A percentile compares a stretch with the other conserved stretches of the same genome.
Conservation (phyloP, 2,888 invertebrate genomes). For the Pyrrhosoma nymphula region DNA sequence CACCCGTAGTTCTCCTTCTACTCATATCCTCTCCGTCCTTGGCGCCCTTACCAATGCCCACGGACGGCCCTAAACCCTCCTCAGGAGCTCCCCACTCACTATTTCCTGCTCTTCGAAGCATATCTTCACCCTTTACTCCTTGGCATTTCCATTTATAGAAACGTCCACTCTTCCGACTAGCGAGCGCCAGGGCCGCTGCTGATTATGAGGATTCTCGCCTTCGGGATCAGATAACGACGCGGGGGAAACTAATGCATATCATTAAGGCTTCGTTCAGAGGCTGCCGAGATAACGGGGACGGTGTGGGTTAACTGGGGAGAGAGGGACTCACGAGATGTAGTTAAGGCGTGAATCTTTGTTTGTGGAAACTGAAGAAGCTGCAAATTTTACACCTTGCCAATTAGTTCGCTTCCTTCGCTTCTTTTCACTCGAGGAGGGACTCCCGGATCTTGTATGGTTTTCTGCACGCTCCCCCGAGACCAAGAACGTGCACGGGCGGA, state of each 20-base stretch:
- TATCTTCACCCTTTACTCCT: neutral
- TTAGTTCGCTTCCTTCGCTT: neutral
- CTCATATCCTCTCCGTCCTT: no score
- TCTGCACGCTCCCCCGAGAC: neutral
- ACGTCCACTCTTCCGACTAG: neutral
- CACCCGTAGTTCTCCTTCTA: no score
- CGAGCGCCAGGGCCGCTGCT: neutral
- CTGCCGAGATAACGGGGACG: conserved; percentile 10
- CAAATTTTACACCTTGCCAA: conserved; percentile 32
- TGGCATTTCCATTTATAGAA: conserved; percentile 20
- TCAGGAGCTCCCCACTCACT: no score
- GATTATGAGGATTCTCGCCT: conserved; percentile 42
- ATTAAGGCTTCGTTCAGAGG: conserved; percentile 35
- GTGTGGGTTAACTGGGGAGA: neutral
- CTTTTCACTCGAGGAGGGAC: conserved; percentile 5
- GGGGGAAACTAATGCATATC: conserved; percentile 45
- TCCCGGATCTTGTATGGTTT: neutral
- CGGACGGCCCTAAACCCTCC: no score
- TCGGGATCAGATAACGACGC: conserved; percentile 35
- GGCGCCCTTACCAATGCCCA: no score
- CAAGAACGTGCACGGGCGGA: neutral
- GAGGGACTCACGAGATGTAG: conserved; percentile 28
- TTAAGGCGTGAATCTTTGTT: conserved; percentile 30
- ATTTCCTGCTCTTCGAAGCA: neutral
- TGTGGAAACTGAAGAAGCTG: conserved; percentile 32